phyloP scores from a whole-genome alignment of 2,888 invertebrate species.

The Leucozona laternaria region DNA sequence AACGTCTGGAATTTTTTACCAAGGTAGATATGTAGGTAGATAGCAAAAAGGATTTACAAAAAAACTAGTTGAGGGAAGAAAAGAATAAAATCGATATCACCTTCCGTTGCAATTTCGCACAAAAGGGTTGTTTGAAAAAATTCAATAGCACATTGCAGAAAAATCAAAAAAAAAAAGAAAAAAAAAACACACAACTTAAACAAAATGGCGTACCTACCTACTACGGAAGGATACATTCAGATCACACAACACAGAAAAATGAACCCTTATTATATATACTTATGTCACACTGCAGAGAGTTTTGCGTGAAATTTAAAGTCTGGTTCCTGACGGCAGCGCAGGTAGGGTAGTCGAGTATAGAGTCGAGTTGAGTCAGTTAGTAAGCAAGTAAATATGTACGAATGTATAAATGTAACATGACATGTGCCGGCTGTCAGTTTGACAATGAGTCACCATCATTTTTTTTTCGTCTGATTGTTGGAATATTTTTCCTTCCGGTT shows the following conservation, averaged over 20 bases:
- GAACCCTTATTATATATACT: constrained; percentile 14
- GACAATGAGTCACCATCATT: constrained; percentile 36
- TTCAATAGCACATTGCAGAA: constrained; percentile 16
- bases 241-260: constrained; percentile 3
- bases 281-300: neutral
- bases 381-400: constrained; percentile 3
- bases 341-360: neutral
- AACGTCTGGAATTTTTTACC: constrained; percentile 34
- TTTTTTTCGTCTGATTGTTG: neutral
- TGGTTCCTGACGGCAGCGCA: no score
- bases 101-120: constrained; percentile 61
- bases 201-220: constrained; percentile 18
- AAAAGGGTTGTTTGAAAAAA: constrained; percentile 62
- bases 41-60: constrained; percentile 13
- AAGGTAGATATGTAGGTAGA: neutral
- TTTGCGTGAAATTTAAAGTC: neutral
- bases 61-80: constrained; percentile 26
- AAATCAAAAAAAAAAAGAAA: neutral
- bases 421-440: constrained; percentile 44
- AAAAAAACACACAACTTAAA: neutral
- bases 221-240: constrained; percentile 25
- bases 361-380: constrained; percentile 7
- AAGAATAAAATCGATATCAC: constrained; percentile 67
- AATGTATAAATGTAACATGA: neutral
- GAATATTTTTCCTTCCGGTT: constrained; percentile 34